A percentile compares a stretch with the other conserved stretches of the same genome.
Evolutionary conservation across 2,888 invertebrate species (phyloP).

Genomic region (Tipula lateralis): DNA sequence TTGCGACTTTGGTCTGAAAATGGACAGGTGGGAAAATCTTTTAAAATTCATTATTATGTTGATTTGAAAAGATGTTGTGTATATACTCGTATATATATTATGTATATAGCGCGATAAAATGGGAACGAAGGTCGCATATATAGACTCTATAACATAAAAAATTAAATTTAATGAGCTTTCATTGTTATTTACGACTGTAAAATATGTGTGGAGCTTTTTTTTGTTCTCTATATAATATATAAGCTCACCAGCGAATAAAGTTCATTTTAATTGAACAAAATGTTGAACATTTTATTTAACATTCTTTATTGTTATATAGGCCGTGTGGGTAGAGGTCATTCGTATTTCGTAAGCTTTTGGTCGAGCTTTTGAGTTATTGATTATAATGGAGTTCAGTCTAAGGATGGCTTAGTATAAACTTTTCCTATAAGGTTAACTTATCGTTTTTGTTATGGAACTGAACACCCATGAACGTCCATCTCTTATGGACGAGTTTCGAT

Average conservation of each 20-base stretch:
- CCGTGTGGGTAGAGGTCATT: too few relatives aligned
- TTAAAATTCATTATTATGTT: background rate
- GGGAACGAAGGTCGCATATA: background rate
- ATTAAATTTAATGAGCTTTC: background rate
- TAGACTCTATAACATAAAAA: too few relatives aligned
- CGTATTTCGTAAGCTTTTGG: too few relatives aligned
- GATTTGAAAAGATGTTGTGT: background rate
- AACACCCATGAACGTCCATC: too few relatives aligned
- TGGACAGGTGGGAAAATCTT: conserved; percentile 11
- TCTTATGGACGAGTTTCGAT: too few relatives aligned
- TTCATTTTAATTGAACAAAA: background rate
- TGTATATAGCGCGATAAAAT: background rate
- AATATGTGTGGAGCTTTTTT: background rate
- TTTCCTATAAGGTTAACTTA: too few relatives aligned
- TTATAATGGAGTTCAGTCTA: too few relatives aligned
- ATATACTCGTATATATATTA: background rate
- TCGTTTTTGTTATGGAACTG: background rate
- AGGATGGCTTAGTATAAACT: too few relatives aligned
- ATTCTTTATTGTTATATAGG: too few relatives aligned
- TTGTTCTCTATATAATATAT: background rate
- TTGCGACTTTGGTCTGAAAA: background rate
- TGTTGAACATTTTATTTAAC: background rate
- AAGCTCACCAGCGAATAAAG: background rate
- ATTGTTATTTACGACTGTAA: background rate
- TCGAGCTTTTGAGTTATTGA: too few relatives aligned